Evolutionary conservation across 2,888 invertebrate genomes (phyloP).

Genomic region (Operophtera brumata): DNA sequence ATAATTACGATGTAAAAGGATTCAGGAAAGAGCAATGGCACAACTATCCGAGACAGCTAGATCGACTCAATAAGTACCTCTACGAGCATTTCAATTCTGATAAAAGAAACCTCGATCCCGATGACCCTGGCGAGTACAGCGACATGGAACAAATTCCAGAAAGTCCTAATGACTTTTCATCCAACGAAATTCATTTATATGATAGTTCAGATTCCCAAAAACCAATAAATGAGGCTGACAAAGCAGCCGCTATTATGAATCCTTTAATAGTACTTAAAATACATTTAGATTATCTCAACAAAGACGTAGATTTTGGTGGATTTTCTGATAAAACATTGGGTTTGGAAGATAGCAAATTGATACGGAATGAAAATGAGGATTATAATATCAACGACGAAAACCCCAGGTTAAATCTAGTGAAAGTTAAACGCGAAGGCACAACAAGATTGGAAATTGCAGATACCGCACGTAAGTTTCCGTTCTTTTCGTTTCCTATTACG

Average conservation of each 20-base stretch:
- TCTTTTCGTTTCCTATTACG: constrained; percentile 11
- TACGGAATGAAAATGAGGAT: constrained; percentile 37
- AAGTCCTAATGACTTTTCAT: constrained; percentile 35
- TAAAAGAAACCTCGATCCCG: constrained; percentile 49
- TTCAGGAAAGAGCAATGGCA: constrained; percentile 70
- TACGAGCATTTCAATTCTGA: constrained; percentile 41
- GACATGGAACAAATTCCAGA: constrained; percentile 37
- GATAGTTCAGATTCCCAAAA: constrained; percentile 44
- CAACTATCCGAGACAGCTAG: constrained; percentile 68
- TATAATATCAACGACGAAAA: constrained; percentile 39
- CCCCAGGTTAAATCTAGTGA: constrained; percentile 44
- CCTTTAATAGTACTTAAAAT: constrained; percentile 66
- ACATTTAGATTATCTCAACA: constrained; percentile 57
- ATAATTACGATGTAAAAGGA: constrained; percentile 59
- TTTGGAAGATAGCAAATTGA: constrained; percentile 38
- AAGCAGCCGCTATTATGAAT: constrained; percentile 47
- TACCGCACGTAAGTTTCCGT: constrained; percentile 38
- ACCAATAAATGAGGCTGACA: constrained; percentile 39
- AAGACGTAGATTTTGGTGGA: constrained; percentile 39
- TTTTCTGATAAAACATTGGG: constrained; percentile 36
- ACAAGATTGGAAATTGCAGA: constrained; percentile 37
- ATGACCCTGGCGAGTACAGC: constrained; percentile 40
- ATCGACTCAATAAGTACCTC: constrained; percentile 59
- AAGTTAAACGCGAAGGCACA: constrained; percentile 55
- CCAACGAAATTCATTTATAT: constrained; percentile 48